Base-by-base conservation (phyloP, 2,888 invertebrate genomes). In the Pseudococcus viburni region DNA sequence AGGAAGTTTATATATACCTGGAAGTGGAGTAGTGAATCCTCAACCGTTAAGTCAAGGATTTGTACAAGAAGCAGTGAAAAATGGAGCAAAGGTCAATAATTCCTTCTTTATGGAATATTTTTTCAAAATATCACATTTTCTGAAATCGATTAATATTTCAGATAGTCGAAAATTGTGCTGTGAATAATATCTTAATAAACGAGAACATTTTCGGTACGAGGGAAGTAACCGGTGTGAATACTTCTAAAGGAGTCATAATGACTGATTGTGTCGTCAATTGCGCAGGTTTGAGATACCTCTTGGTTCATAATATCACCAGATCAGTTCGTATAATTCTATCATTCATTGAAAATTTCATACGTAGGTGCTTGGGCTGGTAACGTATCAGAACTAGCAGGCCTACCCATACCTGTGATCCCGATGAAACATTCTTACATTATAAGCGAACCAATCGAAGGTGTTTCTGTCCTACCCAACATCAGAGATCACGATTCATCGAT, bases 391-490 rank as follows among this genome's bases (percentile, higher is more conserved):
- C 94, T 94, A 92, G 94, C 94, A 0, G 95, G 95, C 0, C 91
- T 94, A 0, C 92, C 93, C 88, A 93, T 98, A 17, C 98, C 98
- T 0, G 90, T 97, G 51, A 92, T 95, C 15, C 95, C 97, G 0
- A 96, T 97, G 94, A 96, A 96, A 91, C 98, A 98, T 91, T 95
- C 97, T 0, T 98, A 97, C 91, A 94, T 98, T 7, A 94, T 97
- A 0, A 95, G 96, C 0, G 96, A 97, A 89, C 93, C 94, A 0
- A 95, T 97, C 17, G 94, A 95, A 0, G 96, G 95, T 90, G 93
- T 96, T 0, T 93, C 95, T 88, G 94, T 94, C 83, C 92, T 95
- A 89, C 97, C 98, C 0, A 97, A 97, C 91, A 93, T 97, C 17
- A 93, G 97, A 68, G 97, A 97, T 92, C 97, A 97, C 90, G 98